phyloP scores from a whole-genome alignment of 2,113 vertebrate species.

The Oryzias woworae region DNA sequence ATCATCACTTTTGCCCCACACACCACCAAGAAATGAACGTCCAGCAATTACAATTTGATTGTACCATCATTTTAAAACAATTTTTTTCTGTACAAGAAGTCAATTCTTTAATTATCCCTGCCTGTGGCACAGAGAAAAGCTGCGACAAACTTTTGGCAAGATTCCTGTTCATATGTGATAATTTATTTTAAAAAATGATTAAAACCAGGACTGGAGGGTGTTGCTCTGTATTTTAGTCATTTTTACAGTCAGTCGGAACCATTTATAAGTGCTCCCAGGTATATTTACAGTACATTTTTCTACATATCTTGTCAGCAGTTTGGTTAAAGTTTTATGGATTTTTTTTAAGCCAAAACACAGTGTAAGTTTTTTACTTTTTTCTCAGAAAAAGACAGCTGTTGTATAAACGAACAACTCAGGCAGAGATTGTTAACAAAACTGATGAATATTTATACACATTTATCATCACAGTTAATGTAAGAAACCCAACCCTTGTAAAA shows the following conservation, averaged over 20 bases:
- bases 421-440: constrained; percentile 26
- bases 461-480: constrained; percentile 3
- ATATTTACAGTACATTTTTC: constrained; percentile 3
- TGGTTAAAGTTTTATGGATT: constrained; percentile 15
- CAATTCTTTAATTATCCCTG: constrained; percentile 23
- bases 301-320: constrained; percentile 6
- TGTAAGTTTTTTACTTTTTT: not conserved
- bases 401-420: constrained; percentile 26
- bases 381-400: constrained; percentile 32
- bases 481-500: constrained; percentile 44
- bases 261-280: not conserved
- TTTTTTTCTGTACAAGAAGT: constrained; percentile 36
- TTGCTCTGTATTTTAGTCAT: no score
- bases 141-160: constrained; percentile 53
- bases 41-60: constrained; percentile 65
- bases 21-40: constrained; percentile 38
- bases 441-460: constrained; percentile 60
- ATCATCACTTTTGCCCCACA: constrained; percentile 41
- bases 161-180: constrained; percentile 54
- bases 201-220: not conserved
- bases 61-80: constrained; percentile 54
- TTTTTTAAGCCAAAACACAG: constrained; percentile 21
- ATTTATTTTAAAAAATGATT: constrained; percentile 42
- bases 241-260: not conserved
- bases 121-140: constrained; percentile 32